Conservation (phyloP, 1,140 invertebrate species). For the Papilio polytes region DNA sequence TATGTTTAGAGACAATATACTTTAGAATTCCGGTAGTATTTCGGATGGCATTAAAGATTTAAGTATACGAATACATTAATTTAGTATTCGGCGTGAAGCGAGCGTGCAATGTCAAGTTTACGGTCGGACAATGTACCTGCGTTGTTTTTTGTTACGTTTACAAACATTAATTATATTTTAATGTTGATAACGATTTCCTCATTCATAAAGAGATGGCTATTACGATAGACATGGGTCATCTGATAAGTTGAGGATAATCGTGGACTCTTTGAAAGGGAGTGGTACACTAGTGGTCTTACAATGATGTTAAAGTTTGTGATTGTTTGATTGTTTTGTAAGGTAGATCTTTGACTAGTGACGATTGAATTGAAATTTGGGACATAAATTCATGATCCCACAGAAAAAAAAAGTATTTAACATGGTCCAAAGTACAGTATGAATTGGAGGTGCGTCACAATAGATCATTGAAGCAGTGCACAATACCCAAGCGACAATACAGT, state of each 20-base stretch:
- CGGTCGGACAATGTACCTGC: constrained; percentile 51
- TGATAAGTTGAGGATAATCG: not conserved
- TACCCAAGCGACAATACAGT: not conserved
- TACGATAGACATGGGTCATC: not conserved
- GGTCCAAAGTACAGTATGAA: not conserved
- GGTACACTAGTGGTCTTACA: not conserved
- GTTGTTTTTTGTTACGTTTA: constrained; percentile 36
- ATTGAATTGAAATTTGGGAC: too few relatives aligned
- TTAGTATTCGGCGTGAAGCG: constrained; percentile 44
- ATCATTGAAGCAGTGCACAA: constrained; percentile 28
- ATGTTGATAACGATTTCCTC: not conserved
- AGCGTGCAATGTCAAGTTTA: constrained; percentile 59
- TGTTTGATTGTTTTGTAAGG: too few relatives aligned
- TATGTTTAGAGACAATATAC: constrained; percentile 46
- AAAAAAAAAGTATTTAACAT: not conserved
- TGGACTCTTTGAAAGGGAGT: not conserved
- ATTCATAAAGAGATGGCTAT: not conserved
- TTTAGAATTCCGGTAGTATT: constrained; percentile 24
- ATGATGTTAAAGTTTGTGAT: not conserved
- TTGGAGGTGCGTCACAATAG: constrained; percentile 23
- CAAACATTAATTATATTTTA: constrained; percentile 20
- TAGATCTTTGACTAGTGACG: too few relatives aligned
- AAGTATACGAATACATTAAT: constrained; percentile 35
- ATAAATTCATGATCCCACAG: not conserved
- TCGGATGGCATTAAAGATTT: constrained; percentile 11